Evolutionary conservation across 2,888 invertebrate species (phyloP).

Genomic region (Meganola albula): DNA sequence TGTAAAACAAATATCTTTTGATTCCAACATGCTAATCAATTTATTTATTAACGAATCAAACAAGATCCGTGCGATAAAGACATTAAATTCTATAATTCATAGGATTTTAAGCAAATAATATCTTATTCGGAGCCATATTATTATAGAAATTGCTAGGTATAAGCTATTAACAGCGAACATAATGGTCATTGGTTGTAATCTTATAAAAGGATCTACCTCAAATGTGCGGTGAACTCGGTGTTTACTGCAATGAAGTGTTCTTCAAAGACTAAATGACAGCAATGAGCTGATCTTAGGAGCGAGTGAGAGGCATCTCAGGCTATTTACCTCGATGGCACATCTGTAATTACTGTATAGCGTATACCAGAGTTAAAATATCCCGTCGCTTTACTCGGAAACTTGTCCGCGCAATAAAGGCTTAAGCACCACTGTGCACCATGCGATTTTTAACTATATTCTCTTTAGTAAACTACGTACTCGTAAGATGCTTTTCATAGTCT

Average conservation of each 20-base stretch:
- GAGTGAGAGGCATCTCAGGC: constrained; percentile 46
- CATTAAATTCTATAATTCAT: constrained; percentile 35
- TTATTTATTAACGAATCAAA: constrained; percentile 30
- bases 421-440: constrained; percentile 37
- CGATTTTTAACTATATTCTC: constrained; percentile 47
- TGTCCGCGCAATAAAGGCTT: constrained; percentile 35
- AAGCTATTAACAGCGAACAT: constrained; percentile 47
- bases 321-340: constrained; percentile 67
- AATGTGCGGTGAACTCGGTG: constrained; percentile 39
- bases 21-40: constrained; percentile 33
- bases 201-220: constrained; percentile 45
- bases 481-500: constrained; percentile 22
- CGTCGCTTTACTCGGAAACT: constrained; percentile 53
- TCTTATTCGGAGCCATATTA: constrained; percentile 26
- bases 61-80: constrained; percentile 38
- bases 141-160: constrained; percentile 48
- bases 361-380: constrained; percentile 62
- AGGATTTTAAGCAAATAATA: constrained; percentile 25
- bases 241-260: constrained; percentile 55
- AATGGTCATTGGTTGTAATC: constrained; percentile 49
- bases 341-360: constrained; percentile 67
- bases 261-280: constrained; percentile 60
- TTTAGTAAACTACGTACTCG: constrained; percentile 24
- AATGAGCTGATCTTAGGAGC: constrained; percentile 44
- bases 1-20: constrained; percentile 35